A percentile compares a stretch with the other conserved stretches of the same genome.
Evolutionary conservation across 2,113 vertebrate genomes (phyloP).

Genomic region (Neogobius melanostomus): DNA sequence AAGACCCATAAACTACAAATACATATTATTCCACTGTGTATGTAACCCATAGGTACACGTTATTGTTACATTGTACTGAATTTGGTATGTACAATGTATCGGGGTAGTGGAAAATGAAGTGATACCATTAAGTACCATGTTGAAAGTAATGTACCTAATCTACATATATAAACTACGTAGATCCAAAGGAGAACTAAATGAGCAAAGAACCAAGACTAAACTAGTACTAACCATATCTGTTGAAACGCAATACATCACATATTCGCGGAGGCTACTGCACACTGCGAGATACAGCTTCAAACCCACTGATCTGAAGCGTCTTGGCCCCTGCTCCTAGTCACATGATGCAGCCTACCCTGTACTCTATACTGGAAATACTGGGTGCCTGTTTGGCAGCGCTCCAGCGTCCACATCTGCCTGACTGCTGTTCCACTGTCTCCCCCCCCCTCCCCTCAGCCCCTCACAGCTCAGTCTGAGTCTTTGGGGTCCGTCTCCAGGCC

Average conservation of each 20-base stretch:
- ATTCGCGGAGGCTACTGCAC: no score
- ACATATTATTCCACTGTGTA: no score
- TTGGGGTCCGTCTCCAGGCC: slow-evolving; percentile 68
- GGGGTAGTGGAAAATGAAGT: no score
- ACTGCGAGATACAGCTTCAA: not conserved
- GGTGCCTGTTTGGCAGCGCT: slow-evolving; percentile 65
- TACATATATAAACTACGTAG: no score
- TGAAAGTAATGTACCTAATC: not conserved
- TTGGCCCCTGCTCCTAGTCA: slow-evolving; percentile 48
- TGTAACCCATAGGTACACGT: no score
- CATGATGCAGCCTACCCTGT: slow-evolving; percentile 62
- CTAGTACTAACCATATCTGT: no score
- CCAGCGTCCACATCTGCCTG: slow-evolving; percentile 78
- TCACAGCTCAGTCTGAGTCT: slow-evolving; percentile 68
- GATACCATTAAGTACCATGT: not conserved
- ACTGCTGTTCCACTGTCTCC: slow-evolving; percentile 69
- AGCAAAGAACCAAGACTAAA: no score
- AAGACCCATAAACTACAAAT: no score
- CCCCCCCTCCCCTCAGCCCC: slow-evolving; percentile 42
- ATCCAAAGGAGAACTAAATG: no score
- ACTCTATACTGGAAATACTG: slow-evolving; percentile 41
- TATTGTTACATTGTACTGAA: no score
- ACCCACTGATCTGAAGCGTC: not conserved
- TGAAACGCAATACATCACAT: no score
- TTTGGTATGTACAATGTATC: no score